Evolutionary conservation across 1,140 invertebrate species (phyloP), one percentile per base, ranked within the genome.

Genomic region (Lycorma delicatula): DNA sequence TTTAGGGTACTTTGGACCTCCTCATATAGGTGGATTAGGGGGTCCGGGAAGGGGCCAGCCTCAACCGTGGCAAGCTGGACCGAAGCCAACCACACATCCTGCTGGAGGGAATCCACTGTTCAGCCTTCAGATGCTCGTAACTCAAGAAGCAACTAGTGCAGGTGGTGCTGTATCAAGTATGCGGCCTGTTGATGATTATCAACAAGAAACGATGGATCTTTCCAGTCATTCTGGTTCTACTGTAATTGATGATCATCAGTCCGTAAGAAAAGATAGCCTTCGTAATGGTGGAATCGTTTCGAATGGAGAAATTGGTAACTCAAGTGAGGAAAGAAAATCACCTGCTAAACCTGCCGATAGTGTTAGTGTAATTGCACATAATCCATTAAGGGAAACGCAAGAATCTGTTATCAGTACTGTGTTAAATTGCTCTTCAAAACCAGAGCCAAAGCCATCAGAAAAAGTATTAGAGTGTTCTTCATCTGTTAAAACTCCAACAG

Each of bases 321-420:
- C 36, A 13, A 18, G 13, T 3, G 36, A 13, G 20, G 36, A 38
- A n/a, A 13, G 13, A 2, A n/a, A 13, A 38, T 2, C 36, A 3
- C 2, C 36, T 18, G n/a, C n/a, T n/a, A 38, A 38, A 38, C 7
- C 36, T 13, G 13, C 36, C 2, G 41, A 46, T 6, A 56, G 28
- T 48, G 44, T 47, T 16, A 56, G 55, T 56, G 55, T 56, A 13
- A 56, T 56, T n/a, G 55, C 55, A 1, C 25, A 46, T 13, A 56
- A 56, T 26, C 55, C 55, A 0, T 31, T 56, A 3, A 27, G 55
- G 4, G 53, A 54, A 1, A 1, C 16, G 2, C 7, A 9, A 16
- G 1, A 16, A 12, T 12, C 36, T 11, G 36, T 11, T 7, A 2
- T 22, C 28, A 13, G n/a, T 31, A 27, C 20, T 29, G 46, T 23